These are phyloP conservation scores for Leptinotarsa juncta DNA, from an alignment of 2,888 invertebrate genomes.

Conservation along the genomic window DNA sequence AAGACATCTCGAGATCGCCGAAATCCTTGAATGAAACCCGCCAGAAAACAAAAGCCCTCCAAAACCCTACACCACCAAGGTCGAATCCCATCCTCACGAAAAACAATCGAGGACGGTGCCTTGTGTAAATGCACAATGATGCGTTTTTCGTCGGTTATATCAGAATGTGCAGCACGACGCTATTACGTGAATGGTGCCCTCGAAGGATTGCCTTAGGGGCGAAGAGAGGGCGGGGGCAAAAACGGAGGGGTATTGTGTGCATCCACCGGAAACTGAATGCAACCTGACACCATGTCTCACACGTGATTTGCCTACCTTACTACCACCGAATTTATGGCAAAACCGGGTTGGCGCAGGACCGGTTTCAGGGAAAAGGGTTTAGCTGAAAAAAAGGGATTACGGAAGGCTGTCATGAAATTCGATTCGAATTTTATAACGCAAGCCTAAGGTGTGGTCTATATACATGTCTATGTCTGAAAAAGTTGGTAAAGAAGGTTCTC, in stretches of 20 bases:
- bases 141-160: conserved; percentile 28
- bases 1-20: conserved; percentile 4
- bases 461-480: too few species aligned
- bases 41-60: conserved; percentile 13
- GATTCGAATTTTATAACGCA: not conserved
- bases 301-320: conserved; percentile 58
- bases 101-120: conserved; percentile 28
- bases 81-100: conserved; percentile 34
- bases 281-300: conserved; percentile 57
- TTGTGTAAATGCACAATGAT: conserved; percentile 21
- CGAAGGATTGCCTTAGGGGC: conserved; percentile 3
- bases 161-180: conserved; percentile 32
- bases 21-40: conserved; percentile 10
- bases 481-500: too few species aligned
- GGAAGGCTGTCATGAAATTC: not conserved
- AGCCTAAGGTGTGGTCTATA: not conserved
- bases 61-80: conserved; percentile 26
- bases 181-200: conserved; percentile 25
- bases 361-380: conserved; percentile 14
- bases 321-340: conserved; percentile 41
- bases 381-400: not conserved
- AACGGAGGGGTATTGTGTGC: conserved; percentile 33
- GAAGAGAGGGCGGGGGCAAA: conserved; percentile 5
- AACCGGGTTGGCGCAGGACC: conserved; percentile 27
- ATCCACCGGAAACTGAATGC: conserved; percentile 55